These are phyloP conservation scores for Menidia menidia DNA, from an alignment of 2,797 vertebrate genomes.

Conservation along the genomic window DNA sequence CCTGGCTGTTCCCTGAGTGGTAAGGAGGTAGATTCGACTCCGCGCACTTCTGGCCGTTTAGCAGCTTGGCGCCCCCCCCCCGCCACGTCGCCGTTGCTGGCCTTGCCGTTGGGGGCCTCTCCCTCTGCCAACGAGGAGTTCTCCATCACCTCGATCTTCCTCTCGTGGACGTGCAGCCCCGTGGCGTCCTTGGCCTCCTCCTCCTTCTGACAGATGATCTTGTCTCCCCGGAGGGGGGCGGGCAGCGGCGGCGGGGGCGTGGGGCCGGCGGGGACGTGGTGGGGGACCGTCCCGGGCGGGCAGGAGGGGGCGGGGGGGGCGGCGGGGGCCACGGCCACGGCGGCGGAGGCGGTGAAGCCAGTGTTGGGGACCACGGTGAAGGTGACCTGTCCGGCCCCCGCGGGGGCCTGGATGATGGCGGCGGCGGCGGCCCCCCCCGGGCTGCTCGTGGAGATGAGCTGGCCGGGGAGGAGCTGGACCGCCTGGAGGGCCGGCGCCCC, in stretches of 20 bases:
- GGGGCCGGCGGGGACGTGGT: constrained; percentile 49
- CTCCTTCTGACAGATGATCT: constrained; percentile 99
- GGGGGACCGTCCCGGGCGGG: constrained; percentile 83
- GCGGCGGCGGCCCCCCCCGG: constrained; percentile 84
- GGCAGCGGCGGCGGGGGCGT: constrained; percentile 82
- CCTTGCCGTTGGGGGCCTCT: constrained; percentile 84
- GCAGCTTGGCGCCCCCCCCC: constrained; percentile 91
- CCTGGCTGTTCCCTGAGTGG: constrained; percentile 99
- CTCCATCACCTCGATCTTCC: constrained; percentile 99
- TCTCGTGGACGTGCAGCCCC: constrained; percentile 96
- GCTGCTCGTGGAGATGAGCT: constrained; percentile 91
- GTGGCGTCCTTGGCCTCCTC: constrained; percentile 99
- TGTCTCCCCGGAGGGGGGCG: constrained; percentile 95
- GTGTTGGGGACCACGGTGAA: constrained; percentile 99
- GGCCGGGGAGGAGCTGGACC: constrained; percentile 94
- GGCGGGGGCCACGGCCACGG: constrained; percentile 86
- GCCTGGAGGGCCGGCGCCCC: constrained; percentile 87
- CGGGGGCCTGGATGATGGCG: constrained; percentile 95
- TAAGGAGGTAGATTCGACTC: constrained; percentile 99
- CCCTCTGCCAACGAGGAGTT: constrained; percentile 92
- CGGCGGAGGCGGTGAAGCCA: constrained; percentile 89
- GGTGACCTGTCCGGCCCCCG: constrained; percentile 93
- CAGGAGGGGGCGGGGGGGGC: constrained; percentile 87
- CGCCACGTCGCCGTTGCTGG: constrained; percentile 95
- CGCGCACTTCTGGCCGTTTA: constrained; percentile 97